phyloP scores from a whole-genome alignment of 2,888 invertebrate species.

The Schizaphis graminum region DNA sequence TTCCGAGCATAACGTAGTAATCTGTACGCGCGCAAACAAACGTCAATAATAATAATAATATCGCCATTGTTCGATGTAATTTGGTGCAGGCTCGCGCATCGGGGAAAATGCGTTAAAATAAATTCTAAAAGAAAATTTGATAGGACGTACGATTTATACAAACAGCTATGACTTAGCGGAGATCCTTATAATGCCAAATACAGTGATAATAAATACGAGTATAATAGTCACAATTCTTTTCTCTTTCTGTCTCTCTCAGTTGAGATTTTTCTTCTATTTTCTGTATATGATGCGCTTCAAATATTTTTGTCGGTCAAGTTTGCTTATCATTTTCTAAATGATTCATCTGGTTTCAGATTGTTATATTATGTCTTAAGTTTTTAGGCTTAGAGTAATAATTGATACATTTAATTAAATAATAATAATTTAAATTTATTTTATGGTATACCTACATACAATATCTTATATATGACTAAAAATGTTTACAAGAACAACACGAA shows the following conservation, averaged over 20 bases:
- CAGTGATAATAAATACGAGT: neutral
- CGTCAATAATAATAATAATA: neutral
- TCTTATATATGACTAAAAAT: too few relatives aligned
- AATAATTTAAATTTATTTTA: too few relatives aligned
- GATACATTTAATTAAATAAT: too few relatives aligned
- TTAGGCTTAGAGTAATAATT: too few relatives aligned
- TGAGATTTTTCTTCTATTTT: neutral
- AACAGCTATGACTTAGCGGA: neutral
- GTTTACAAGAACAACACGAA: too few relatives aligned
- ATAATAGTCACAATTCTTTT: neutral
- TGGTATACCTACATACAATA: too few relatives aligned
- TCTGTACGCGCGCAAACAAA: neutral
- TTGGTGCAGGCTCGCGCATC: neutral
- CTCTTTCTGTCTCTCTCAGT: neutral
- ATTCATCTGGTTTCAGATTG: neutral
- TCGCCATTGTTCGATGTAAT: neutral
- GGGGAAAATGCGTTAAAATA: neutral
- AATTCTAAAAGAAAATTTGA: neutral
- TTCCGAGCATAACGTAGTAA: constrained; percentile 40
- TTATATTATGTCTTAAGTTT: neutral
- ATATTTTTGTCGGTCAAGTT: neutral
- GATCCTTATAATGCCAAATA: neutral
- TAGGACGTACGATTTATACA: neutral
- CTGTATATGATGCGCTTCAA: neutral
- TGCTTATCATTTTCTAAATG: neutral